Evolutionary conservation across 2,797 vertebrate genomes (phyloP), one percentile per base, ranked within the genome.

Genomic region (Anomalospiza imberbis): DNA sequence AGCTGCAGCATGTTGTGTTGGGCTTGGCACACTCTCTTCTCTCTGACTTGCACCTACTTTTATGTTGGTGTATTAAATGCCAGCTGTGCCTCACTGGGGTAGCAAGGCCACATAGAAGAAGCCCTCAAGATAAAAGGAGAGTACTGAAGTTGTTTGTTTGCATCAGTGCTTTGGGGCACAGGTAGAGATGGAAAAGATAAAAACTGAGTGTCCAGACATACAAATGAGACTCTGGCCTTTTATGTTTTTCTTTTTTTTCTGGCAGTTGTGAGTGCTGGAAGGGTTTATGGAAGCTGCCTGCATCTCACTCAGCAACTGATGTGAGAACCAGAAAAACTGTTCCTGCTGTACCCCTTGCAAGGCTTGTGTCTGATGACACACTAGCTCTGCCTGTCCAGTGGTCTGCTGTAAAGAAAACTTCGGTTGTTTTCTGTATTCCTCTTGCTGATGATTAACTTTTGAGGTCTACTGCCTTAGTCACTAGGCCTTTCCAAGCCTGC

Each of bases 311-410:
- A 60, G 75, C 2, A 5, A 13, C 13, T 93, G 88, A 84, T 88
- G 79, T 48, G 80, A 90, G 83, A 94, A 82, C 70, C 38, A 93
- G 93, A 78, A 88, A 83, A 91, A n/a, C 65, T n/a, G 13, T 91
- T 94, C 47, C 32, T 85, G 67, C 78, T 71, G 28, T 66, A 71
- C 24, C 40, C 65, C 47, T 71, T 72, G 79, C 47, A 90, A 12
- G 62, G 22, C 45, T 47, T 21, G 48, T 47, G 55, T 76, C 51
- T 92, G 60, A 55, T 91, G 75, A 38, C 61, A 42, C 0, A 7
- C 51, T 77, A 42, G 54, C 45, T 86, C 79, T 91, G 62, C 62
- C 25, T 75, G 50, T 88, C 58, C 36, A 11, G 62, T 84, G 93
- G 45, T 72, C 73, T 91, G 22, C 47, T 75, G 47, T 40, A 62